Percentiles rank a stretch among this genome's conserved stretches.
These are phyloP conservation scores for Rallus crepitans DNA, from an alignment of 2,797 vertebrate species.

Conservation along the genomic window DNA sequence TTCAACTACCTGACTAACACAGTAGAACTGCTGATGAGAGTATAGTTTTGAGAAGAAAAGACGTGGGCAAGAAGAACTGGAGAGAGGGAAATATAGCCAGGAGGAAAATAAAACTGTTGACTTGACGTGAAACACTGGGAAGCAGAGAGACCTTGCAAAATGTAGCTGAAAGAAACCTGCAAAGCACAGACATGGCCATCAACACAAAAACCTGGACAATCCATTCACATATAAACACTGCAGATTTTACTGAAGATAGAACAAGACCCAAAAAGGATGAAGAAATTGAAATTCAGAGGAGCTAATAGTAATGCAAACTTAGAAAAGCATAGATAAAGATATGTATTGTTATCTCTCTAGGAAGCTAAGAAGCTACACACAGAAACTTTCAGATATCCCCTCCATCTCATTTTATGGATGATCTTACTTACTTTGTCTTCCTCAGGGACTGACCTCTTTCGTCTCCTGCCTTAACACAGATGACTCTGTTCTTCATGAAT, in stretches of 20 bases:
- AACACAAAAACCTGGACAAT: not conserved
- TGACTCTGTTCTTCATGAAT: not conserved
- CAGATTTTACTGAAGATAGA: not conserved
- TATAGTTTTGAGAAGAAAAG: not conserved
- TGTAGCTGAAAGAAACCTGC: not conserved
- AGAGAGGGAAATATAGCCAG: not conserved
- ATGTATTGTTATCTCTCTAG: not conserved
- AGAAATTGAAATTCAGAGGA: not conserved
- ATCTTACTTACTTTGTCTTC: not conserved
- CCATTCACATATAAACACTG: not conserved
- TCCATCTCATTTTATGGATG: not conserved
- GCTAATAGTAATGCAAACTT: not conserved
- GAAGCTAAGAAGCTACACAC: not conserved
- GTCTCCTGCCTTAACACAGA: not conserved
- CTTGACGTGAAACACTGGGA: not conserved
- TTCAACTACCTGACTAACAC: not conserved
- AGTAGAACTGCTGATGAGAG: not conserved
- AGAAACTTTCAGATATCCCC: not conserved
- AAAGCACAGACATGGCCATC: not conserved
- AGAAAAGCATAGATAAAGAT: not conserved
- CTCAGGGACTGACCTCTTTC: not conserved
- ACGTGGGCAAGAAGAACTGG: not conserved
- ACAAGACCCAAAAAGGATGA: not conserved
- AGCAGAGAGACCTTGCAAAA: not conserved
- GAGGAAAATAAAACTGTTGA: conserved; percentile 11